Percentiles rank a stretch among this genome's conserved stretches.
These are phyloP conservation scores for Hucho hucho DNA, from an alignment of 2,113 vertebrate species.

Conservation along the genomic window DNA sequence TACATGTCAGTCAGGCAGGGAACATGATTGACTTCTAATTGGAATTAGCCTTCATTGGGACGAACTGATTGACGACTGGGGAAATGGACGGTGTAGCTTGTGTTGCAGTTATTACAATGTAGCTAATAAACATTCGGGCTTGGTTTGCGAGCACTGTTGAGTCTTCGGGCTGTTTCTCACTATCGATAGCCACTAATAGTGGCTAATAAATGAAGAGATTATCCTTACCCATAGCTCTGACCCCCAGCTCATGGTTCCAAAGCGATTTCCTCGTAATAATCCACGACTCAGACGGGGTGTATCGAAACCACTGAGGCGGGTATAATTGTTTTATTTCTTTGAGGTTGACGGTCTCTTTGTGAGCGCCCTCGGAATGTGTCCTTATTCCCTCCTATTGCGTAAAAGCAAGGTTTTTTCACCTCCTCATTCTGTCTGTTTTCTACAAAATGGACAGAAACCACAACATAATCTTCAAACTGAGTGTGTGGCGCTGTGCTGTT, in stretches of 20 bases:
- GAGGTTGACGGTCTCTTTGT: not conserved
- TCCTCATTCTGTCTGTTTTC: constrained; percentile 64
- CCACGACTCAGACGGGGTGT: constrained; percentile 57
- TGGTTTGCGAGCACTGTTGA: not conserved
- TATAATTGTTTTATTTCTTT: constrained; percentile 21
- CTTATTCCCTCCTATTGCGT: constrained; percentile 8
- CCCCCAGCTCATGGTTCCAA: constrained; percentile 78
- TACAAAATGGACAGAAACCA: constrained; percentile 67
- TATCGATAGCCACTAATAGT: not conserved
- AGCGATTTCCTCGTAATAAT: constrained; percentile 65
- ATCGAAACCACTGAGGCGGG: constrained; percentile 31
- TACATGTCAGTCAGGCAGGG: not conserved
- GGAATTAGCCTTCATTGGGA: not conserved
- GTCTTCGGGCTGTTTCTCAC: not conserved
- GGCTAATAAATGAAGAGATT: not conserved
- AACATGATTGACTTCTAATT: not conserved
- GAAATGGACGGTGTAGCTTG: not conserved
- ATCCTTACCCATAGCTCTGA: constrained; percentile 74
- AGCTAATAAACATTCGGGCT: not conserved
- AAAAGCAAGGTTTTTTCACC: constrained; percentile 29
- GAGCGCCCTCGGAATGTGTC: not conserved
- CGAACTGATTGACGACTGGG: not conserved
- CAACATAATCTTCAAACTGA: constrained; percentile 54
- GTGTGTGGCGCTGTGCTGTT: not conserved
- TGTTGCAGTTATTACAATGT: not conserved